A percentile compares a stretch with the other conserved stretches of the same genome.
Conservation (phyloP, 2,113 vertebrate species). For the Globicephala melas region DNA sequence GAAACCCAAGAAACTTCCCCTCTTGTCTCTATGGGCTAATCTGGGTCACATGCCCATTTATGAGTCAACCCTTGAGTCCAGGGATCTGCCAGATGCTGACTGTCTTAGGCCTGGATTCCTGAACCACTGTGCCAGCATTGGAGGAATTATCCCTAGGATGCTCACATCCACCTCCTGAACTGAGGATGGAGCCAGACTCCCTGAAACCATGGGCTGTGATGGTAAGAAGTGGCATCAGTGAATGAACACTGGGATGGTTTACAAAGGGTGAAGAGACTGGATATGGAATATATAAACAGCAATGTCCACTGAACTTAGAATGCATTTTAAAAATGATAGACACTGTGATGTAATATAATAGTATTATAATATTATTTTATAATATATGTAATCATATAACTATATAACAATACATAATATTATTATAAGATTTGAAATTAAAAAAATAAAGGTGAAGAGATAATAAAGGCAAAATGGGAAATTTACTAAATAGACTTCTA, state of each 20-base stretch:
- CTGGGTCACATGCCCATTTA: not conserved
- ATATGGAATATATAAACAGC: not conserved
- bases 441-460: not conserved
- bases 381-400: not conserved
- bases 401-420: not conserved
- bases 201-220: not conserved
- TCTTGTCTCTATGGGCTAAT: not conserved
- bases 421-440: not conserved
- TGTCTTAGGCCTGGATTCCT: not conserved
- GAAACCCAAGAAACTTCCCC: not conserved
- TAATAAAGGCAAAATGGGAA: not conserved
- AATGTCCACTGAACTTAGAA: not conserved
- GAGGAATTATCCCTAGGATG: not conserved
- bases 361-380: not conserved
- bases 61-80: not conserved
- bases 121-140: not conserved
- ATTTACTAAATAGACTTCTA: not conserved
- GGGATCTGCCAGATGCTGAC: not conserved
- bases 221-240: not conserved
- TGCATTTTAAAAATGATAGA: not conserved
- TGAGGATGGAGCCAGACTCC: not conserved
- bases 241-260: not conserved
- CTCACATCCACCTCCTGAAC: not conserved
- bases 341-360: not conserved
- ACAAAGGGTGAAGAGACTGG: not conserved